Evolutionary conservation across 2,888 invertebrate species (phyloP), one percentile per base, ranked within the genome.

Genomic region (Alcis repandata): DNA sequence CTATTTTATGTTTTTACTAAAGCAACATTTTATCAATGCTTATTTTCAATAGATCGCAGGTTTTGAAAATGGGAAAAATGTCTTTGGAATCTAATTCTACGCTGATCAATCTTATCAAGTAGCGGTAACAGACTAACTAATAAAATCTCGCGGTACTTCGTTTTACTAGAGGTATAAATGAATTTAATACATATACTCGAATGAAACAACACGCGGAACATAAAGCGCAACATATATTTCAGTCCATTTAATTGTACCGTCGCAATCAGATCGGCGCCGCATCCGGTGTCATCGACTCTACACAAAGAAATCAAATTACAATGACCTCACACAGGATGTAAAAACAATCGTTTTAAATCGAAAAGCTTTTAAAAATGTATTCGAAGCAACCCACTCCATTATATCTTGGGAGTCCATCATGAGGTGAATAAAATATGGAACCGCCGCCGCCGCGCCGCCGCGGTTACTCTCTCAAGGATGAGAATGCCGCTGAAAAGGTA

Each of bases 301-400:
- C 38, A 53, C 53, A 53, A 53, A 57, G 33, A 45, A 43, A 57
- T 46, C 15, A 13, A 32, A 57, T 57, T 57, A 57, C 57, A 57
- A 57, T 45, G n/a, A 20, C 33, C 52, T 43, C 15, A 32, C 22
- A 53, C 53, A 40, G 53, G 56, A 57, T 57, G 57, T 43, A 43
- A 54, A 51, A 51, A 51, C 41, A 36, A 58, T 38, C 48, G 15
- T 19, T 58, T 58, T 54, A 43, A 43, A 48, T 46, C 17, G 20
- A 48, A 58, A 58, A 58, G 58, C 58, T 46, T 57, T 58, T 56
- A 15, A 45, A 57, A 54, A 54, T 54, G 41, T 41, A 54, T 41
- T 48, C n/a, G 46, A 38, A 46, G 7, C 43, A 48, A 38, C 46
- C 38, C 22, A 38, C 58, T 58, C 36, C 20, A 48, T 57, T 46